Evolutionary conservation across 1,140 invertebrate genomes (phyloP).

Genomic region (Tetramorium simillimum): DNA sequence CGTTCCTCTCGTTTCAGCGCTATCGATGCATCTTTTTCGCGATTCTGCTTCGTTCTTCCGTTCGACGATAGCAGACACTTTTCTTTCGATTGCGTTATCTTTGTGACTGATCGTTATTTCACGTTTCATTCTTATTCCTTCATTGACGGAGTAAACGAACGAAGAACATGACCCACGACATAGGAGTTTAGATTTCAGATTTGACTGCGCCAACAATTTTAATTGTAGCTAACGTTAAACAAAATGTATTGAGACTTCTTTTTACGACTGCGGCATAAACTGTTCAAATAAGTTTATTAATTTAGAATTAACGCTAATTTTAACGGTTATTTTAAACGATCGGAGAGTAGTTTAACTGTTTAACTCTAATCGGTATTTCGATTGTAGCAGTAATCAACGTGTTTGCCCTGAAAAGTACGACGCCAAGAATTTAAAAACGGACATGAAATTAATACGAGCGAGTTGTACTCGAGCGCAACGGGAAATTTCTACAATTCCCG

Average conservation of each 20-base stretch:
- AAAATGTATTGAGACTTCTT: not conserved
- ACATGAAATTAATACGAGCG: slow-evolving; percentile 50
- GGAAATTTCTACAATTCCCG: slow-evolving; percentile 47
- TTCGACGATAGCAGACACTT: not conserved
- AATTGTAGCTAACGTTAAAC: not conserved
- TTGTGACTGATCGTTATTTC: not conserved
- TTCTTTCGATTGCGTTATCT: not conserved
- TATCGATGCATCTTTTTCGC: not conserved
- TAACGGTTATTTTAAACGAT: not conserved
- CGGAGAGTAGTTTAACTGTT: not conserved
- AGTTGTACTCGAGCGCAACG: not conserved
- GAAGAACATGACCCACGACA: not conserved
- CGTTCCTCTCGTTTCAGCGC: slow-evolving; percentile 18
- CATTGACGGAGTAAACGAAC: not conserved
- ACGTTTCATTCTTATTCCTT: not conserved
- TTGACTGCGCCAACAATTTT: not conserved
- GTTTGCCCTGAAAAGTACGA: not conserved
- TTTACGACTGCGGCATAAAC: not conserved
- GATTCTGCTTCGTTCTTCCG: not conserved
- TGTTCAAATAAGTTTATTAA: not conserved
- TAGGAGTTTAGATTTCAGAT: not conserved
- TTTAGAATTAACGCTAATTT: not conserved
- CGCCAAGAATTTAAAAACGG: not conserved
- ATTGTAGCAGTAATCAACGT: not conserved
- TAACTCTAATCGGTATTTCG: not conserved